Percentiles rank a stretch among this genome's conserved stretches.
Evolutionary conservation across 2,113 vertebrate genomes (phyloP).

Genomic region (Xenopus laevis): DNA sequence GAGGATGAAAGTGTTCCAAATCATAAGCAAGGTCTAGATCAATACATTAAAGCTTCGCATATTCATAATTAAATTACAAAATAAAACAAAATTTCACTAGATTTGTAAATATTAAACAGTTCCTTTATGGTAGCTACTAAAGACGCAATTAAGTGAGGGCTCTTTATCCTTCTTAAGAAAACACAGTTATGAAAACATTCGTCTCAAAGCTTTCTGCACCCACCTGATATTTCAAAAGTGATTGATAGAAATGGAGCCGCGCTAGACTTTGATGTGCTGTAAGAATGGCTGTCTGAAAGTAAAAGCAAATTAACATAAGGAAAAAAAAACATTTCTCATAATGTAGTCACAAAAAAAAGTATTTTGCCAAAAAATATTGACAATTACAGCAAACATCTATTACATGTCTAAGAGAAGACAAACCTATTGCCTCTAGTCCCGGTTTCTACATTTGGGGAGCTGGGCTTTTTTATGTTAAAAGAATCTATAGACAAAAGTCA

Average conservation of each 20-base stretch:
- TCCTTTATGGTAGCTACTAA: neutral
- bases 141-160: neutral
- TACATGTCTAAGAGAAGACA: too few species aligned
- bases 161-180: neutral
- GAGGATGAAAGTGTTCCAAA: conserved; percentile 5
- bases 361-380: too few species aligned
- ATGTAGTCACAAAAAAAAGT: neutral
- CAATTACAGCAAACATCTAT: too few species aligned
- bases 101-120: neutral
- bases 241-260: conserved; percentile 79
- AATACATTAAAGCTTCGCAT: neutral
- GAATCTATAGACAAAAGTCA: too few species aligned
- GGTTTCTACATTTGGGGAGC: too few species aligned
- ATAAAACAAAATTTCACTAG: neutral
- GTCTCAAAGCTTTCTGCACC: conserved; percentile 39
- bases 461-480: too few species aligned
- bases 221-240: conserved; percentile 88
- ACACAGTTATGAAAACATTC: neutral
- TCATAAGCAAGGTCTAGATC: neutral
- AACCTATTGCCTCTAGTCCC: too few species aligned
- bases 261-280: conserved; percentile 75
- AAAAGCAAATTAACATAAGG: conserved; percentile 67
- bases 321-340: conserved; percentile 51
- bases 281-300: conserved; percentile 82
- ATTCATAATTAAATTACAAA: neutral